Evolutionary conservation across 1,140 invertebrate species (phyloP), one percentile per base, ranked within the genome.

Genomic region (Zaprionus inermis): DNA sequence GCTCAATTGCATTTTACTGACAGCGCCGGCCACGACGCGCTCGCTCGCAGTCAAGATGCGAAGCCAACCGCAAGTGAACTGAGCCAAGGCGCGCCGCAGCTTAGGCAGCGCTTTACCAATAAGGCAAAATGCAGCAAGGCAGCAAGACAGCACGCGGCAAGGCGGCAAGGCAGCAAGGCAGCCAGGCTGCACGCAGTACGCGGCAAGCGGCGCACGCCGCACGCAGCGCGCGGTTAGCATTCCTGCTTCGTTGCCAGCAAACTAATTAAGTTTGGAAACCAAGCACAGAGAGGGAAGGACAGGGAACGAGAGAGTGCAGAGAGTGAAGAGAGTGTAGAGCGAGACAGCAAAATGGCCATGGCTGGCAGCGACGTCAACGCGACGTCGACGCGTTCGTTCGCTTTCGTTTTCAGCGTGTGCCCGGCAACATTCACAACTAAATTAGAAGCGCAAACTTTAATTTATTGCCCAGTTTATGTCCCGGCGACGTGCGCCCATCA

Each of bases 211-310:
- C 38, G 38, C n/a, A 28, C 24, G 24, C 24, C 24, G 24, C 24
- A 28, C 24, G 24, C 24, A 28, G 38, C 38, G 30, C 30, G 30
- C 30, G 67, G 72, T 78, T 73, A 51, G 34, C 57, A 58, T 69
- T 54, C 63, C 71, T 34, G 52, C 52, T 10, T 56, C 41, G 36
- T 46, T 82, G 75, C 51, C 75, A 78, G 79, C 76, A 81, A 81
- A 81, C 79, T 81, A 81, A 81, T 81, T 81, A 81, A 81, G 79
- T 81, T 78, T 82, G 69, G 75, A 65, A 77, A 63, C 79, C 74
- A 81, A 81, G 72, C 69, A 81, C 79, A 77, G 56, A 56, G 36
- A 16, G 38, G 0, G 38, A 16, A 6, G 5, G 6, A 41, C n/a
- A 9, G 36, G 5, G 14, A 16, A 6, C 16, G 38, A 38, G 5